These are phyloP conservation scores for Drosophila kuntzei DNA, from an alignment of 2,888 invertebrate genomes.

Conservation along the genomic window DNA sequence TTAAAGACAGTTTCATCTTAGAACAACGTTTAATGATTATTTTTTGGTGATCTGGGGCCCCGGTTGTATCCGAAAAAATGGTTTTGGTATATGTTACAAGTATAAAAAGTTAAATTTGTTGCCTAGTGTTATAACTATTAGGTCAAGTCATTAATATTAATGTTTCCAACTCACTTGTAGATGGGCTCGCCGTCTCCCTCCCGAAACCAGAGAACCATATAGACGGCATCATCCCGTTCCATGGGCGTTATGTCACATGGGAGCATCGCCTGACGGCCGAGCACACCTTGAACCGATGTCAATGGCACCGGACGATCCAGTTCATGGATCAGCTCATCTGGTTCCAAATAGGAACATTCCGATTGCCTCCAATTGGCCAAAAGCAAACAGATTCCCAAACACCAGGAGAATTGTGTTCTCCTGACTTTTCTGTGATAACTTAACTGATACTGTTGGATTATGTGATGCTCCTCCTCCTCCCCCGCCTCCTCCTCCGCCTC, in stretches of 20 bases:
- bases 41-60: too few relatives aligned
- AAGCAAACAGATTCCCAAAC: slow-evolving; percentile 79
- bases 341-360: slow-evolving; percentile 83
- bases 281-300: slow-evolving; percentile 92
- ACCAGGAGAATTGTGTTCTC: slow-evolving; percentile 74
- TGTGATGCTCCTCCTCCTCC: slow-evolving; percentile 18
- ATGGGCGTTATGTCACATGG: slow-evolving; percentile 94
- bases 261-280: slow-evolving; percentile 92
- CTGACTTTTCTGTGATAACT: slow-evolving; percentile 16
- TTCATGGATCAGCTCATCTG: slow-evolving; percentile 85
- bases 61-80: too few relatives aligned
- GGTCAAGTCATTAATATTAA: background rate
- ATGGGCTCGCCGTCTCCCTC: slow-evolving; percentile 93
- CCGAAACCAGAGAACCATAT: slow-evolving; percentile 96
- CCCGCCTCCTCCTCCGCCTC: slow-evolving; percentile 34
- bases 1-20: too few relatives aligned
- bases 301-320: slow-evolving; percentile 89
- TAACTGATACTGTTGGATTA: slow-evolving; percentile 7
- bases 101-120: too few relatives aligned
- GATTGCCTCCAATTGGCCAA: slow-evolving; percentile 42
- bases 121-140: too few relatives aligned
- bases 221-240: slow-evolving; percentile 92
- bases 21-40: too few relatives aligned
- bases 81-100: too few relatives aligned
- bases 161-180: slow-evolving; percentile 89